A percentile compares a stretch with the other conserved stretches of the same genome.
Conservation (phyloP, 64 coral and sea anemone genomes). For the Trachythela sp. region DNA sequence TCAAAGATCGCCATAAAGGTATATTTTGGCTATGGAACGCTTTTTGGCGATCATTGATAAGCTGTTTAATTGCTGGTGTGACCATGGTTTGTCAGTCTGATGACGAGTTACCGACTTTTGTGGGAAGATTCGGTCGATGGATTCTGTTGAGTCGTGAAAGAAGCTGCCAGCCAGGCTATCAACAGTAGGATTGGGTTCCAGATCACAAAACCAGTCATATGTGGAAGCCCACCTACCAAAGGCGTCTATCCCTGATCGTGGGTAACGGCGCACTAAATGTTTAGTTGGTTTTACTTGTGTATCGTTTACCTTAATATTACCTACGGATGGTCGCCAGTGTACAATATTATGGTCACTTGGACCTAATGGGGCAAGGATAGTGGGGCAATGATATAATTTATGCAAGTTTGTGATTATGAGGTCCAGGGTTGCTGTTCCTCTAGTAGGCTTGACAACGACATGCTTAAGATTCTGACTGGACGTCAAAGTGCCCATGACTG, state of each 20-base stretch:
- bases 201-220: slow-evolving; percentile 33
- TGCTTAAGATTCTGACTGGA: slow-evolving; percentile 21
- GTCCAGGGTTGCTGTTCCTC: slow-evolving; percentile 34
- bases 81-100: slow-evolving; percentile 27
- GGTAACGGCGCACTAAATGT: slow-evolving; percentile 2
- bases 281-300: too few relatives aligned
- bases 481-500: slow-evolving; percentile 15
- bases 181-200: not conserved
- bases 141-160: not conserved
- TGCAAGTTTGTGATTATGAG: slow-evolving; percentile 14
- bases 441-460: slow-evolving; percentile 42
- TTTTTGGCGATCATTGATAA: too few relatives aligned
- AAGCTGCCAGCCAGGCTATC: not conserved
- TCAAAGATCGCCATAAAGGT: slow-evolving; percentile 19
- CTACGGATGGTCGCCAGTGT: not conserved
- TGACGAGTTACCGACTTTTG: not conserved
- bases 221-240: slow-evolving; percentile 19
- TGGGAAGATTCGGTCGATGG: slow-evolving; percentile 22
- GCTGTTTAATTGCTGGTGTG: slow-evolving; percentile 44
- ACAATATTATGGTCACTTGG: slow-evolving; percentile 53
- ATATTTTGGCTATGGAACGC: too few relatives aligned
- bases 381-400: too few relatives aligned
- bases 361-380: not conserved
- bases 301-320: too few relatives aligned
- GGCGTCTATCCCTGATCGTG: slow-evolving; percentile 11